Base-by-base conservation (phyloP, 2,113 vertebrate genomes). In the Macroglossus sobrinus region DNA sequence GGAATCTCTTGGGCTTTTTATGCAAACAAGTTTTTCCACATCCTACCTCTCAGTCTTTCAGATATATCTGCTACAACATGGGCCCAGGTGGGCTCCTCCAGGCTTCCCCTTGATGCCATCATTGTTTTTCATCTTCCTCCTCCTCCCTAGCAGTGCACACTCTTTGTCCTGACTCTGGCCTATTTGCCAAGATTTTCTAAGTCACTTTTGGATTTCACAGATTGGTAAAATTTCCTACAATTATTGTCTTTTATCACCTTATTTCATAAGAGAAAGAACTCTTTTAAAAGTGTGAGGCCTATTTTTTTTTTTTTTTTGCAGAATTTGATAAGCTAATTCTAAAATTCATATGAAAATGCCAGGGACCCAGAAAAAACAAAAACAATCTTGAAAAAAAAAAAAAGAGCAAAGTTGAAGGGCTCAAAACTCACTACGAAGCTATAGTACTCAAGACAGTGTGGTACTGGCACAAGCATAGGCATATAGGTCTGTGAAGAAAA, bases 321-420 rank as follows among this genome's bases (percentile, higher is more conserved):
- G 63, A 68, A 84, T 88, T 87, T 88, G 57, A 71, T 50, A 61
- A 93, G 40, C 75, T 72, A 82, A 93, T 55, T 94, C 53, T 33
- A 91, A 64, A 76, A 64, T 93, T 50, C 47, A 82, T 35, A 26
- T 72, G 76, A 28, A 76, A 86, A 84, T 64, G 0, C 35, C 63
- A 75, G 35, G 33, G 55, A 63, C 80, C 10, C 45, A 47, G 61
- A 82, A 91, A 81, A 81, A 33, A 15, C 43, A 63, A 95, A 93
- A 89, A 79, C 7, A 21, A 64, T 78, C 35, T 72, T 72, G 30
- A 66, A 59, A 91, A 47, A 84, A 91, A 47, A 84, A 64, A 91
- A 40, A 55, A 63, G 61, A 84, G 24, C 7, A 53, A 86, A 72
- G 30, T 35, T 66, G 47, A 86, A 74, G 45, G 22, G 59, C 22